Evolutionary conservation across 1,140 invertebrate genomes (phyloP), one percentile per base, ranked within the genome.

Genomic region (Archivesica marissinica): DNA sequence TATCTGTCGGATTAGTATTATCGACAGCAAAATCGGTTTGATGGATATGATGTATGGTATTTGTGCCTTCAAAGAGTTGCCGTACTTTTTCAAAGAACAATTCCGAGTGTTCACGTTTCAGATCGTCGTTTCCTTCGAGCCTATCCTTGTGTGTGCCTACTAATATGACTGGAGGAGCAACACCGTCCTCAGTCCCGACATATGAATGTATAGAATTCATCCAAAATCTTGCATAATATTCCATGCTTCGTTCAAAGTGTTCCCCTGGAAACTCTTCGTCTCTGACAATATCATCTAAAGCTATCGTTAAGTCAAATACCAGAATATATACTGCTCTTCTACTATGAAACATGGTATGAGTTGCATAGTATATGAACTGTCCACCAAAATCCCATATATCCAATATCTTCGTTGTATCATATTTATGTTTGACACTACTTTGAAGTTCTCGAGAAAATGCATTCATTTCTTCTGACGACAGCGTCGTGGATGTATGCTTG

Each of bases 221-320:
- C 66, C 66, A 70, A 47, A 70, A 70, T 25, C 41, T 3, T 25
- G 25, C 15, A 44, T 30, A 70, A 9, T 70, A 41, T 38, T 47
- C 23, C 38, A 70, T 44, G 4, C 9, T 9, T 28, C 33, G 41
- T 25, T 23, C 7, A 25, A 23, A 3, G 28, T 38, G 25, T 44
- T 70, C 41, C 28, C 66, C 66, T 44, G 66, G 66, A 28, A 44
- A 70, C 66, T 70, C 66, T 25, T 70, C 41, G n/a, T 70, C 66
- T 70, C n/a, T 41, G 20, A 70, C 28, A 2, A 70, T 23, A 6
- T 70, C 39, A 23, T 38, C 33, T n/a, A 70, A 28, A 39, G 25
- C 6, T 20, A 44, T 20, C 1, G 38, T 23, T 30, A 70, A 70
- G 28, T 47, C 41, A 47, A 70, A 44, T 2, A 70, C 66, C 25